Percentiles rank a stretch among this genome's conserved stretches.
Evolutionary conservation across 2,888 invertebrate species (phyloP).

Genomic region (Oscheius sp.): DNA sequence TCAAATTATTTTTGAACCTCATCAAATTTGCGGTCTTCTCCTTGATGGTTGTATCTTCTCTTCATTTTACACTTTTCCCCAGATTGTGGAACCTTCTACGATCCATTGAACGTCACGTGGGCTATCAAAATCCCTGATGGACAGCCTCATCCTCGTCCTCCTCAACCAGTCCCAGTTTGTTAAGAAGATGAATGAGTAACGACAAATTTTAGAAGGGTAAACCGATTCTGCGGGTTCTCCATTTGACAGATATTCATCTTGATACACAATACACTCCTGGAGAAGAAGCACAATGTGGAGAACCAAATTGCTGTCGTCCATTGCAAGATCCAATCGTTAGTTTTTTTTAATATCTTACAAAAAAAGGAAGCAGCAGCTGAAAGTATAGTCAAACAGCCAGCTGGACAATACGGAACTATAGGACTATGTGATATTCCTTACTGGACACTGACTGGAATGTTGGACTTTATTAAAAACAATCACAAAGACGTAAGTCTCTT

Average conservation of each 20-base stretch:
- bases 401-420: conserved; percentile 59
- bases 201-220: conserved; percentile 37
- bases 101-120: conserved; percentile 55
- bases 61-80: background rate
- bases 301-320: conserved; percentile 85
- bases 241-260: conserved; percentile 63
- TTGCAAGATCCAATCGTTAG: conserved; percentile 31
- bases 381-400: conserved; percentile 36
- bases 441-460: conserved; percentile 60
- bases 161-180: conserved; percentile 39
- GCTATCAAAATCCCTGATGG: conserved; percentile 55
- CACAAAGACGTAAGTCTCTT: conserved; percentile 41
- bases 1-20: conserved; percentile 56
- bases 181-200: background rate
- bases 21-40: conserved; percentile 61
- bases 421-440: conserved; percentile 63
- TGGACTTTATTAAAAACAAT: conserved; percentile 49
- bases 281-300: conserved; percentile 84
- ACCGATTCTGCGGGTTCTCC: conserved; percentile 57
- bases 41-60: conserved; percentile 30
- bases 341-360: background rate
- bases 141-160: conserved; percentile 47
- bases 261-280: conserved; percentile 54
- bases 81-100: conserved; percentile 57
- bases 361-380: background rate